These are phyloP conservation scores for Pteropus alecto DNA, from an alignment of 2,113 vertebrate genomes.

Conservation along the genomic window DNA sequence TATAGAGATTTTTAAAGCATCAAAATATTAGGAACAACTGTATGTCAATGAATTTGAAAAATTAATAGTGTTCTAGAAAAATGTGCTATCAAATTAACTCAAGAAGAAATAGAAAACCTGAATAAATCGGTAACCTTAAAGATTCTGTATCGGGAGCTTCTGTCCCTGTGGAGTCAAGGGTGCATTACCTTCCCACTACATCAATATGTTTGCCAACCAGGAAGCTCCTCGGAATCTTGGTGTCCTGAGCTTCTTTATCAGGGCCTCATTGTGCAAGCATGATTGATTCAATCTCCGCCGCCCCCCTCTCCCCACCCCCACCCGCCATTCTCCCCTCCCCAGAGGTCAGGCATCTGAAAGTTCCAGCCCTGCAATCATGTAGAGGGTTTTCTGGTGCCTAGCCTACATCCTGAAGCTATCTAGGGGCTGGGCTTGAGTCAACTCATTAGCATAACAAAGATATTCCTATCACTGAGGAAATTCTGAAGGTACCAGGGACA, in stretches of 20 bases:
- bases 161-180: neutral
- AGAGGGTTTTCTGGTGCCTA: neutral
- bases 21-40: neutral
- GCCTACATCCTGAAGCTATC: neutral
- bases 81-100: constrained; percentile 12
- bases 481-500: neutral
- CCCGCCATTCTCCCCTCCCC: neutral
- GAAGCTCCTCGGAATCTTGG: neutral
- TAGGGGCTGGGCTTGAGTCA: neutral
- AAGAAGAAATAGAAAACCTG: constrained; percentile 29
- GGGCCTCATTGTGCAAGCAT: neutral
- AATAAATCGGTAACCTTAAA: constrained; percentile 9
- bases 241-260: neutral
- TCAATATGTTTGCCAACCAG: neutral
- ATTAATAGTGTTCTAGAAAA: constrained; percentile 17
- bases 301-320: neutral
- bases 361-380: neutral
- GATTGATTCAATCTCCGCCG: neutral
- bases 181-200: neutral
- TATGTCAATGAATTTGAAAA: neutral
- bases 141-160: neutral
- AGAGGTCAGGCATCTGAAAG: neutral
- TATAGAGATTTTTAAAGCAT: neutral
- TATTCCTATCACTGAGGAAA: neutral
- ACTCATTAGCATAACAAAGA: neutral